These are phyloP conservation scores for Yponomeuta plumbellus DNA, from an alignment of 2,888 invertebrate genomes.

Conservation along the genomic window DNA sequence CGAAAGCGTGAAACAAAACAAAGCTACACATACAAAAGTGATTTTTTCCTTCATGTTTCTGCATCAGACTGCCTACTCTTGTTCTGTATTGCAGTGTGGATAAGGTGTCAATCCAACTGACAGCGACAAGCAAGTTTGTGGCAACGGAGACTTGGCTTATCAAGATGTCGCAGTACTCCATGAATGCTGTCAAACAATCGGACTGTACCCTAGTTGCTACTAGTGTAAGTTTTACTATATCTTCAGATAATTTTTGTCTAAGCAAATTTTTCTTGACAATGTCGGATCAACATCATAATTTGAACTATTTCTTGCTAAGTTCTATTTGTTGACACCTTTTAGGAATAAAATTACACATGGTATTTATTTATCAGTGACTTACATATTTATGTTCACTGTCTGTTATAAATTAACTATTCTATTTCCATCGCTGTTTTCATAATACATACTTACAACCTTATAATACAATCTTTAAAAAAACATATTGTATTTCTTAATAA, in stretches of 20 bases:
- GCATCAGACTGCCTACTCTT: no score
- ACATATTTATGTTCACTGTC: no score
- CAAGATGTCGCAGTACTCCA: conserved; percentile 84
- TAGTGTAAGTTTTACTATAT: conserved; percentile 57
- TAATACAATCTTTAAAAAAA: no score
- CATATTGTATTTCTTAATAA: no score
- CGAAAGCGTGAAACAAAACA: no score
- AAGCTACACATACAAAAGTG: no score
- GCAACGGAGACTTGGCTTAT: conserved; percentile 93
- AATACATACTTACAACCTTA: no score
- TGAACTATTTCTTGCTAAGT: not conserved
- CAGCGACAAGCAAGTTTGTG: conserved; percentile 81
- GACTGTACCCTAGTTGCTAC: conserved; percentile 86
- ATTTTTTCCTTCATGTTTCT: no score
- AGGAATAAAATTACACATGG: not conserved
- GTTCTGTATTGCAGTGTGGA: conserved; percentile 75
- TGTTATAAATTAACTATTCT: no score
- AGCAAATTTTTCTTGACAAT: conserved; percentile 9
- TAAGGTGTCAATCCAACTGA: conserved; percentile 82
- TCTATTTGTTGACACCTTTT: not conserved
- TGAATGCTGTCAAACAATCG: conserved; percentile 85
- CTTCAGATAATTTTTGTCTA: not conserved
- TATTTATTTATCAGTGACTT: no score
- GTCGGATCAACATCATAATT: no score
- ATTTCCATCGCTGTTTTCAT: no score